Base-by-base conservation (phyloP, 2,888 invertebrate genomes). In the Caenorhabditis panamensis region DNA sequence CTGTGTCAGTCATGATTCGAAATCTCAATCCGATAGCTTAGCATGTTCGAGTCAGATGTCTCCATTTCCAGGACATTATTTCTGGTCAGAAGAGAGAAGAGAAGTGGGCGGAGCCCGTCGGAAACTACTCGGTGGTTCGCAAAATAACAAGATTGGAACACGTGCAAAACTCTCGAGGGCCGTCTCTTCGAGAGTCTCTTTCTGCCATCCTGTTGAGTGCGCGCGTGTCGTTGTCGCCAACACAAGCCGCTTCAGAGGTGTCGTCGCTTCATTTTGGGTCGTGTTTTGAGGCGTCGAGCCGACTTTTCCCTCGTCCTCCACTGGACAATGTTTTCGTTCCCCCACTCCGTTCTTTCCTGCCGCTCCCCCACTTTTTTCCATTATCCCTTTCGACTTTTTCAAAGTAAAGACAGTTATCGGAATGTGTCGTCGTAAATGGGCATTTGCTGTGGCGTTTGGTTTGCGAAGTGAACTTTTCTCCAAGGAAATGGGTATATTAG, bases 111-210 rank as follows among this genome's bases (percentile, higher is more conserved):
- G 75, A 66, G 75, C 26, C 61, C 37, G 51, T 13, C 2, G 51
- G 58, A 64, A 64, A 58, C 66, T 59, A 75, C 66, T 53, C 66
- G 66, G 59, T 66, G 66, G 75, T 66, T 75, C 75, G 51, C 59
- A 75, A 73, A 73, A 73, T 73, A 73, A 64, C 64, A 73, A 75
- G 75, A 75, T 75, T 75, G 66, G 75, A 75, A 75, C 75, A 75
- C 75, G 75, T 75, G 75, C 75, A 66, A 41, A 59, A 75, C 66
- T 53, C 24, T 24, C 9, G 64, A 31, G 64, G 47, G 62, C 37
- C n/a, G 53, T 47, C 41, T 53, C 31, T 56, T 63, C 66, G 66
- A 75, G 61, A 75, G 75, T 66, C 66, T 75, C 75, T 75, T 75
- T 56, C 66, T 73, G 51, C 66, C 47, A 66, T 66, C 61, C 51